Evolutionary conservation across 2,113 vertebrate genomes (phyloP), one percentile per base, ranked within the genome.

Genomic region (Ahaetulla prasina): DNA sequence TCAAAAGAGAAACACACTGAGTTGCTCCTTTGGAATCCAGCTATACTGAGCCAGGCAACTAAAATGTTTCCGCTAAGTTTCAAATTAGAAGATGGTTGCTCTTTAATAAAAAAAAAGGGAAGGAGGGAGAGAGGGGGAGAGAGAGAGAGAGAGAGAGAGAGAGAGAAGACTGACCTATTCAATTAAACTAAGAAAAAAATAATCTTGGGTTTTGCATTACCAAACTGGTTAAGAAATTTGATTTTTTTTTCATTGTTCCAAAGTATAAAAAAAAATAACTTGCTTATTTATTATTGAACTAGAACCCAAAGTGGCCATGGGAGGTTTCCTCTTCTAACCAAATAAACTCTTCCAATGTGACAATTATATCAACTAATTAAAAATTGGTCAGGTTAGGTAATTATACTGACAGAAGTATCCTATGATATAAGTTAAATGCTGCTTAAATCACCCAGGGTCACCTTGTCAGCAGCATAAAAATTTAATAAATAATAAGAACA

Each of bases 391-490:
- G 2, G 25, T 87, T 91, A 90, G 68, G 8, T 63, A 23, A 74
- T 8, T 88, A 88, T 8, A 23, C 27, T 4, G 53, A 54, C 0
- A 20, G 47, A 74, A 3, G 94, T 80, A 93, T 93, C 89, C 85
- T 93, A 27, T 3, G 50, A 18, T 93, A 54, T 60, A 60, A 27
- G 91, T 87, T 92, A 92, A 91, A 74, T 25, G 45, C 91, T 57
- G 63, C 35, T 68, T 35, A 35, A 68, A 14, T n/a, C 63, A 68
- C 63, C 30, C 30, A n/a, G 63, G 18, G 63, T 68, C 63, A 35
- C 12, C 4, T 35, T 68, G 63, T n/a, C 30, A 16, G 12, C 30
- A 68, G 63, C 30, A 68, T 68, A 35, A 68, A 68, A 63, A 68
- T 10, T 60, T 27, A 60, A 60, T 60, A n/a, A 68, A 68, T 80